A percentile compares a stretch with the other conserved stretches of the same genome.
Conservation (phyloP, 2,113 vertebrate species). For the Kryptolebias marmoratus region DNA sequence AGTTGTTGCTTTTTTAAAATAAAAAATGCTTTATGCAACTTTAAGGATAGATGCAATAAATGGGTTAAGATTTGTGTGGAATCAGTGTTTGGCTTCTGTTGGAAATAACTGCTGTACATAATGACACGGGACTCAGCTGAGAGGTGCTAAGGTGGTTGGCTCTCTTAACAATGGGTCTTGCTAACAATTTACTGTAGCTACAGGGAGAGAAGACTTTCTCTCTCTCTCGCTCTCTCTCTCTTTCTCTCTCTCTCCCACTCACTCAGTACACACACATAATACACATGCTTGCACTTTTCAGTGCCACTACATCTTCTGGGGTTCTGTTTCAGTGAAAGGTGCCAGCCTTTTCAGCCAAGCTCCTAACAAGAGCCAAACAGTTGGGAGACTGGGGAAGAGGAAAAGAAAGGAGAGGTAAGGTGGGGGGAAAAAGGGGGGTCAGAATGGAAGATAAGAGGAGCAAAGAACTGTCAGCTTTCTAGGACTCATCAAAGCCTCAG, state of each 20-base stretch:
- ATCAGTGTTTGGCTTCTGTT: constrained; percentile 8
- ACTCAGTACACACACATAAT: neutral
- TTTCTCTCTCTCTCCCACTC: constrained; percentile 2
- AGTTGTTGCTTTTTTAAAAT: constrained; percentile 25
- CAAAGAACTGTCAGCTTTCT: constrained; percentile 67
- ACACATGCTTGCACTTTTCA: constrained; percentile 33
- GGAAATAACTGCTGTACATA: constrained; percentile 32
- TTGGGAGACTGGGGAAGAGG: constrained; percentile 49
- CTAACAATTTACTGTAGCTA: constrained; percentile 72
- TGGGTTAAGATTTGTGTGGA: constrained; percentile 22
- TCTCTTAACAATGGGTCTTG: constrained; percentile 58
- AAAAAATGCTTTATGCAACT: constrained; percentile 4
- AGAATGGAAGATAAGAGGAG: constrained; percentile 52
- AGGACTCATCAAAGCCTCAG: constrained; percentile 47
- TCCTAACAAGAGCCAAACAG: constrained; percentile 79
- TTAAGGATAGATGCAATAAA: neutral
- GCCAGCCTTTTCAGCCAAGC: constrained; percentile 71
- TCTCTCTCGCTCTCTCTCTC: neutral
- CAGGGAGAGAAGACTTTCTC: constrained; percentile 50
- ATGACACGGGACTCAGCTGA: constrained; percentile 50
- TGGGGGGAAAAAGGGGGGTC: constrained; percentile 22
- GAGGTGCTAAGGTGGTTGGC: constrained; percentile 50
- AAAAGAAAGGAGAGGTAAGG: constrained; percentile 50
- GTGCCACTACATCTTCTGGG: constrained; percentile 67
- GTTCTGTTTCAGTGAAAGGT: constrained; percentile 76